phyloP scores from a whole-genome alignment of 2,888 invertebrate genomes.

The Idaea biselata region DNA sequence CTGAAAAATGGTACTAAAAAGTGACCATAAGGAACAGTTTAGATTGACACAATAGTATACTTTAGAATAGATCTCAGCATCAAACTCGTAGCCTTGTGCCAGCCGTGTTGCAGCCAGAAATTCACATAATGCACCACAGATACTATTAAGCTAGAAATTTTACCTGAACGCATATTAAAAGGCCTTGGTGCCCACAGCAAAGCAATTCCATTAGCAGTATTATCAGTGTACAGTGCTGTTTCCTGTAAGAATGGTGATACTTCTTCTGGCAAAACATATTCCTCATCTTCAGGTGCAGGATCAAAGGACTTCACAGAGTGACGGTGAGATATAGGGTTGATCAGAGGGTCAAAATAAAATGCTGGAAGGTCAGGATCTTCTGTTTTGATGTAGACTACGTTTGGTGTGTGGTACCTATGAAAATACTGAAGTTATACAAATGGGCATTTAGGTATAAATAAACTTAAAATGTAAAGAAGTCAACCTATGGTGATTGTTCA shows the following conservation, averaged over 20 bases:
- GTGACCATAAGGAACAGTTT: no score
- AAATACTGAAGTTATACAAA: constrained; percentile 5
- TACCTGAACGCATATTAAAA: constrained; percentile 95
- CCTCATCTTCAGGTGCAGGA: constrained; percentile 95
- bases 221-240: constrained; percentile 97
- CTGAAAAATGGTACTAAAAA: background rate
- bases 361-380: constrained; percentile 99
- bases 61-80: no score
- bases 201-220: constrained; percentile 99
- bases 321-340: constrained; percentile 98
- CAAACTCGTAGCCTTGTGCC: no score
- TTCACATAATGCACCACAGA: background rate
- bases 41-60: no score
- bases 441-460: background rate
- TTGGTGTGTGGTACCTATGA: constrained; percentile 97
- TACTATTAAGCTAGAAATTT: constrained; percentile 10
- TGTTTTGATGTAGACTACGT: constrained; percentile 99
- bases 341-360: constrained; percentile 99
- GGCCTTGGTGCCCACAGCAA: constrained; percentile 98
- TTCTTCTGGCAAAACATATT: constrained; percentile 94
- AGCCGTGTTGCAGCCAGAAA: no score
- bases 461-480: constrained; percentile 5
- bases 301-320: constrained; percentile 92
- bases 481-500: no score
- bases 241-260: constrained; percentile 96